Evolutionary conservation across 2,113 vertebrate species (phyloP).

Genomic region (Pomatorhinus ruficollis): DNA sequence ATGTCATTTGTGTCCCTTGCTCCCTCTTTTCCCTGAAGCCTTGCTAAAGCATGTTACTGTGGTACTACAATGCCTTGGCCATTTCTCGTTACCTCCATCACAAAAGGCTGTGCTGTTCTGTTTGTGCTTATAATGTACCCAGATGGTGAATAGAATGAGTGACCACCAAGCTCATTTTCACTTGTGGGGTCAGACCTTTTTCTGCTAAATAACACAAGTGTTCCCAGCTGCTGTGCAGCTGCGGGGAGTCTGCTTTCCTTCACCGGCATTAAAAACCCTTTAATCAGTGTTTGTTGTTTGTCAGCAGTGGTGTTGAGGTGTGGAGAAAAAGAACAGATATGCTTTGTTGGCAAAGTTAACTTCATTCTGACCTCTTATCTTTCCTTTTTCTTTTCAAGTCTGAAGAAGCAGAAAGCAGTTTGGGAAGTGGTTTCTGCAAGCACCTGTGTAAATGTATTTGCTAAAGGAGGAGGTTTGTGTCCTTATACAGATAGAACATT

Average conservation of each 20-base stretch:
- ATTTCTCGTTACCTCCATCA: not conserved
- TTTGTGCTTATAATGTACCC: constrained; percentile 56
- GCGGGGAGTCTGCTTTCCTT: constrained; percentile 77
- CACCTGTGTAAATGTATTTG: constrained; percentile 79
- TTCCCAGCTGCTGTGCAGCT: constrained; percentile 79
- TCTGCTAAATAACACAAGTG: constrained; percentile 75
- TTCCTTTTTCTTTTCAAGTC: constrained; percentile 65
- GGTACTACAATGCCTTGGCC: not conserved
- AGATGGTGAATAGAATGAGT: constrained; percentile 43
- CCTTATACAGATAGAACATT: not conserved
- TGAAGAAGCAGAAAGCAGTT: constrained; percentile 53
- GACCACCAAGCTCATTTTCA: constrained; percentile 71
- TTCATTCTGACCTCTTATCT: constrained; percentile 76
- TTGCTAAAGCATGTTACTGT: not conserved
- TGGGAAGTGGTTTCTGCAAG: constrained; percentile 53
- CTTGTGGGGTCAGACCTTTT: constrained; percentile 72
- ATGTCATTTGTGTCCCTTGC: not conserved
- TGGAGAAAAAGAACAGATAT: constrained; percentile 73
- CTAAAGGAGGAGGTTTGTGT: constrained; percentile 55
- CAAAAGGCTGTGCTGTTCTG: constrained; percentile 36
- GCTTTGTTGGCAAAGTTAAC: constrained; percentile 50
- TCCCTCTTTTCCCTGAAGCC: not conserved
- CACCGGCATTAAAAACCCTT: constrained; percentile 74
- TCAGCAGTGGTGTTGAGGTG: constrained; percentile 73
- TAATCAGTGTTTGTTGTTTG: constrained; percentile 75